Base-by-base conservation (phyloP, 2,888 invertebrate genomes). In the Drosophila sordidula region DNA sequence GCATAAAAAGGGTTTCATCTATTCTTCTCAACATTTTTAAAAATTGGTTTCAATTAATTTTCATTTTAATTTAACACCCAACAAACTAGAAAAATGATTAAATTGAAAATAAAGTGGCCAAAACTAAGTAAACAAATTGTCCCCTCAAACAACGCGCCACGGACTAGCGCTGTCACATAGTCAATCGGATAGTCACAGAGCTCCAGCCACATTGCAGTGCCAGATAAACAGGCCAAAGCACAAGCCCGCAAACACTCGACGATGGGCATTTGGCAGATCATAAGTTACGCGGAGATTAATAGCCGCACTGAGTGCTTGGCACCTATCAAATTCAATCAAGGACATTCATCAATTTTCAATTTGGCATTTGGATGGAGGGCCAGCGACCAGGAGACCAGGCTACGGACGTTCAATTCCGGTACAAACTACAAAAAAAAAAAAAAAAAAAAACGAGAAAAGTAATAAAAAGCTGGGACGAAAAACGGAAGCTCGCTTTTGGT, bases 281-380 rank as follows among this genome's bases (percentile, higher is more conserved):
- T 89, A 86, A 86, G 87, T 82, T 82, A 82, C 83, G 69, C 68
- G 74, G 84, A 89, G 85, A 85, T 85, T 85, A 85, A 85, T 85
- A 89, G 85, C 79, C 77, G 81, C 84, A 83, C 81, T 89, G 83
- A 83, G 83, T 83, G 83, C 87, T 83, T 83, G 83, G 76, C 85
- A 89, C 89, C 85, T 87, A 85, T 85, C 85, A 85, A 85, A 85
- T 85, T 87, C 85, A 85, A 85, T 85, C 89, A 85, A 82, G 75
- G 88, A 82, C 89, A 85, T 85, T 85, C 89, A 85, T 85, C 89
- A 85, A 89, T 85, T 85, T 85, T 89, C 89, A 89, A 85, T 89
- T 85, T 85, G 88, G 88, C 87, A 89, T 76, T 89, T 63, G 66
- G 64, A 59, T 50, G 52, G 8, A 26, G 50, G 66, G 32, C 50